These are phyloP conservation scores for Leptinotarsa tumamoca DNA, from an alignment of 2,888 invertebrate genomes.

Conservation along the genomic window DNA sequence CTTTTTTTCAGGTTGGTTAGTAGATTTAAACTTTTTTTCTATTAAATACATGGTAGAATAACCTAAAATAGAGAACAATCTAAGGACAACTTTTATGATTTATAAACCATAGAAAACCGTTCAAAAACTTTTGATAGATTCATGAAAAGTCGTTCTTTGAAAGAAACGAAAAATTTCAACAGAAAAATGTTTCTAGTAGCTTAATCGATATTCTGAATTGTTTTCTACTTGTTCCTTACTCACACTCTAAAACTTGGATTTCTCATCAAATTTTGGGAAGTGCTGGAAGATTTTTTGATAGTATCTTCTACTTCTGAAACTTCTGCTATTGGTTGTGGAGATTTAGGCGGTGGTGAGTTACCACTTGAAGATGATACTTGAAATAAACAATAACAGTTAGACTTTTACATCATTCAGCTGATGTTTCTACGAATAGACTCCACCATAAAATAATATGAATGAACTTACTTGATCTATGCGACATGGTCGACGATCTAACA, in stretches of 20 bases:
- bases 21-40: no score
- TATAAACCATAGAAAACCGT: no score
- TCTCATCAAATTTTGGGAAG: constrained; percentile 25
- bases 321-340: constrained; percentile 29
- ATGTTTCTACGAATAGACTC: neutral
- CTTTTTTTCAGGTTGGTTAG: no score
- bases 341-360: constrained; percentile 25
- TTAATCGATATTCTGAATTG: neutral
- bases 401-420: neutral
- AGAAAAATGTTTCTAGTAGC: neutral
- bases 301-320: constrained; percentile 35
- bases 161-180: no score
- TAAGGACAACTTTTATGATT: no score
- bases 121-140: no score
- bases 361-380: constrained; percentile 38
- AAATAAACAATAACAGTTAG: constrained; percentile 6
- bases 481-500: constrained; percentile 34
- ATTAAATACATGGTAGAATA: no score
- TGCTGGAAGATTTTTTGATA: constrained; percentile 27
- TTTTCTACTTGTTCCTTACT: constrained; percentile 6
- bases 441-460: no score
- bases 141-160: no score
- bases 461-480: constrained; percentile 36
- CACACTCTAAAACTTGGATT: constrained; percentile 39
- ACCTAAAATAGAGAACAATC: no score